These are phyloP conservation scores for Imbricaverruca yamaguchii DNA, from an alignment of 2,888 invertebrate genomes.

Conservation along the genomic window DNA sequence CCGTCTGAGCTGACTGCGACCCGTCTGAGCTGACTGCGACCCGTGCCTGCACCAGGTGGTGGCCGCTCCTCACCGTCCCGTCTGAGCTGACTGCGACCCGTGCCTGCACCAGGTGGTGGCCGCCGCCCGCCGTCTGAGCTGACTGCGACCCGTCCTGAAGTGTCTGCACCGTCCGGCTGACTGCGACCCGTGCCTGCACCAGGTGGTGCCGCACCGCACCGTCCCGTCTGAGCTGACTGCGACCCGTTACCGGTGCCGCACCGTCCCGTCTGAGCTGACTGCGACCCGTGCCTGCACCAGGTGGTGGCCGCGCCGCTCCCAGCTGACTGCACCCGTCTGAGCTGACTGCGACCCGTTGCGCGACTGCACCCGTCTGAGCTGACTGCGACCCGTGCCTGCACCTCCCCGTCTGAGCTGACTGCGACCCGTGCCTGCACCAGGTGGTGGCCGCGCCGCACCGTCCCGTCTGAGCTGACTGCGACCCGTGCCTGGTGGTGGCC, in stretches of 20 bases:
- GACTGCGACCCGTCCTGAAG: neutral
- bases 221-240: neutral
- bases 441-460: neutral
- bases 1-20: neutral
- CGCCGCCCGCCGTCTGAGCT: no score
- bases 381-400: neutral
- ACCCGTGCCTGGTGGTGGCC: neutral
- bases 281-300: slow-evolving; percentile 1
- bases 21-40: neutral
- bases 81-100: neutral
- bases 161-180: neutral
- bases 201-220: neutral
- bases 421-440: slow-evolving; percentile 1
- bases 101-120: neutral
- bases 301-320: neutral
- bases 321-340: no score
- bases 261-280: neutral
- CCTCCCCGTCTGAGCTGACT: neutral
- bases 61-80: no score
- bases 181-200: neutral
- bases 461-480: neutral
- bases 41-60: neutral
- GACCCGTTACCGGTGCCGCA: slow-evolving; percentile 4
- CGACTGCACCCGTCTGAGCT: neutral
- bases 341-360: neutral